Evolutionary conservation across 2,797 vertebrate species (phyloP).

Genomic region (Cuniculus paca): DNA sequence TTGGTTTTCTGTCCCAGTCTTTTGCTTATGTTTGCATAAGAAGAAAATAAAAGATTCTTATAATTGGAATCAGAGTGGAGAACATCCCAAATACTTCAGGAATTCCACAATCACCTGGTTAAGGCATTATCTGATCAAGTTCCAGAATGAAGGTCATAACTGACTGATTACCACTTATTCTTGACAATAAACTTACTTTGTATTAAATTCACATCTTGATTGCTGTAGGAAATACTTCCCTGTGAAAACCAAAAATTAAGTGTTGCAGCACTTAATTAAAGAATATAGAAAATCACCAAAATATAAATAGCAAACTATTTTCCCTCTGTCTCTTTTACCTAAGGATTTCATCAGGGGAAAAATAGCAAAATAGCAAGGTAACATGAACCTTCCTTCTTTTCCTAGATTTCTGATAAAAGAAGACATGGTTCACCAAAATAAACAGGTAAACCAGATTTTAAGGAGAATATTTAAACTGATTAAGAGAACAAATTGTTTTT

Average conservation of each 20-base stretch:
- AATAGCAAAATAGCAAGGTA: neutral
- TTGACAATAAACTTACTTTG: neutral
- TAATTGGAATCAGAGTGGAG: neutral
- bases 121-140: neutral
- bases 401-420: neutral
- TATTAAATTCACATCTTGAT: neutral
- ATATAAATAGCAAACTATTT: neutral
- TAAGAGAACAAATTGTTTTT: constrained; percentile 79
- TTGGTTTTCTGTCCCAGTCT: neutral
- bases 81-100: neutral
- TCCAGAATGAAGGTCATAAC: neutral
- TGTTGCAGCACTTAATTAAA: neutral
- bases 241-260: neutral
- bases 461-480: constrained; percentile 73
- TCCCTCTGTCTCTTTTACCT: neutral
- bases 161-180: neutral
- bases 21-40: neutral
- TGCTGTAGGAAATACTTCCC: neutral
- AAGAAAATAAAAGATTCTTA: neutral
- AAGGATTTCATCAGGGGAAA: neutral
- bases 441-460: constrained; percentile 72
- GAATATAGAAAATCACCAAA: neutral
- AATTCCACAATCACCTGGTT: neutral
- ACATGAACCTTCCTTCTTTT: neutral
- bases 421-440: constrained; percentile 70